phyloP scores from a whole-genome alignment of 1,140 invertebrate genomes.

The Tenebrio molitor region DNA sequence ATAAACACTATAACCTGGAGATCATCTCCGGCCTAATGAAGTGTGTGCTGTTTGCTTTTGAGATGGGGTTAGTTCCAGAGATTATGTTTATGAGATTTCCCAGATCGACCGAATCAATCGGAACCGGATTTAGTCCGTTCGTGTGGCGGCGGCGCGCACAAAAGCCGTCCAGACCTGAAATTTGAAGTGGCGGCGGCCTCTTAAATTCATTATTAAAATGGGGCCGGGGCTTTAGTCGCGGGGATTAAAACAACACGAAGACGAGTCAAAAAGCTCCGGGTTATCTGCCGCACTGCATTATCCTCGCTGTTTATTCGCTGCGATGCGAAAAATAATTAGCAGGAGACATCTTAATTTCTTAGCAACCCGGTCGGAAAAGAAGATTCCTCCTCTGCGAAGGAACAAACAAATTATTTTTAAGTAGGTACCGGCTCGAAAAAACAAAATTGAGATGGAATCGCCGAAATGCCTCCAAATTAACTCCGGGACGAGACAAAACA shows the following conservation, averaged over 20 bases:
- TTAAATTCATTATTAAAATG: slow-evolving; percentile 33
- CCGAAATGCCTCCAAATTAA: slow-evolving; percentile 30
- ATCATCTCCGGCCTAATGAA: slow-evolving; percentile 63
- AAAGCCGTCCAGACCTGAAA: not conserved
- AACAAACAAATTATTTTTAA: slow-evolving; percentile 49
- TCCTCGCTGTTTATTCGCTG: slow-evolving; percentile 40
- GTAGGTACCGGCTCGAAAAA: slow-evolving; percentile 11
- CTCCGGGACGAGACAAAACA: slow-evolving; percentile 18
- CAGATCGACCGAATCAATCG: slow-evolving; percentile 17
- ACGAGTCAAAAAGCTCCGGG: slow-evolving; percentile 34
- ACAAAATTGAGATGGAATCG: slow-evolving; percentile 27
- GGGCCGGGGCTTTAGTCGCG: not conserved
- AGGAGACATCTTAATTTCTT: slow-evolving; percentile 49
- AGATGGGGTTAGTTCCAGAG: slow-evolving; percentile 53
- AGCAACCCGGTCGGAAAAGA: slow-evolving; percentile 46
- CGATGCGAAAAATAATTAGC: slow-evolving; percentile 49
- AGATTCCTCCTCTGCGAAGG: slow-evolving; percentile 30
- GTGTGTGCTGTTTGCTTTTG: slow-evolving; percentile 60
- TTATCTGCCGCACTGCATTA: slow-evolving; percentile 44
- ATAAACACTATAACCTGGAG: slow-evolving; percentile 64
- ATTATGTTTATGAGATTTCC: slow-evolving; percentile 45
- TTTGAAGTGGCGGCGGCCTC: not conserved
- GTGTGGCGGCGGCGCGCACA: not conserved
- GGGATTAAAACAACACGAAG: slow-evolving; percentile 21
- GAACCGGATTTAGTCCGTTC: not conserved